Conservation (phyloP, 2,888 invertebrate genomes). For the Meiosimyza decipiens region DNA sequence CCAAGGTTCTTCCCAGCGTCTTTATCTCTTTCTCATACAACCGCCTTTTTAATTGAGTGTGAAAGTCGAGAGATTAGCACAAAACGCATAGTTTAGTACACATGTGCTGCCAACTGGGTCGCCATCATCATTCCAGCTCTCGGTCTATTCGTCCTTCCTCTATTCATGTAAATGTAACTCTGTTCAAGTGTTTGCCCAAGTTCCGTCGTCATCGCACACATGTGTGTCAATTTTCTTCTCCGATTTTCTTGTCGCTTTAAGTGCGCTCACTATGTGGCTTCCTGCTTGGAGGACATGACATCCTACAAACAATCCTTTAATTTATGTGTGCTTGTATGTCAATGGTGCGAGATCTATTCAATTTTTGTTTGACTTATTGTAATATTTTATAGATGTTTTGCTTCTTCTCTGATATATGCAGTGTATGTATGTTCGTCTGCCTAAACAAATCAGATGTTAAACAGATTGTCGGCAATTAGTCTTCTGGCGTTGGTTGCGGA, state of each 20-base stretch:
- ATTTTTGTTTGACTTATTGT: conserved; percentile 6
- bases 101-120: conserved; percentile 30
- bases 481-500: conserved; percentile 40
- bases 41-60: conserved; percentile 32
- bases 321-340: conserved; percentile 20
- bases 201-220: neutral
- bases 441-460: conserved; percentile 47
- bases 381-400: neutral
- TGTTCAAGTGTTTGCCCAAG: conserved; percentile 26
- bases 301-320: conserved; percentile 30
- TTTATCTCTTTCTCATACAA: neutral
- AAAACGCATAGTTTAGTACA: neutral
- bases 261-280: neutral
- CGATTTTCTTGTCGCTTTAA: neutral
- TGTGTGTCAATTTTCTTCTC: neutral
- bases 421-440: conserved; percentile 19
- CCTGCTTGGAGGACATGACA: neutral
- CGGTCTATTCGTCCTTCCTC: neutral
- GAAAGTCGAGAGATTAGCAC: conserved; percentile 13
- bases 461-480: conserved; percentile 51
- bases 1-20: conserved; percentile 23
- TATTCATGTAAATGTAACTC: neutral
- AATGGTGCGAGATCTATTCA: conserved; percentile 8
- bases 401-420: neutral
- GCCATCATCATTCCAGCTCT: neutral